These are phyloP conservation scores for Halisarca cf. caerulea DNA, from an alignment of 37 sponge, comb jelly and placozoan species.

Conservation along the genomic window DNA sequence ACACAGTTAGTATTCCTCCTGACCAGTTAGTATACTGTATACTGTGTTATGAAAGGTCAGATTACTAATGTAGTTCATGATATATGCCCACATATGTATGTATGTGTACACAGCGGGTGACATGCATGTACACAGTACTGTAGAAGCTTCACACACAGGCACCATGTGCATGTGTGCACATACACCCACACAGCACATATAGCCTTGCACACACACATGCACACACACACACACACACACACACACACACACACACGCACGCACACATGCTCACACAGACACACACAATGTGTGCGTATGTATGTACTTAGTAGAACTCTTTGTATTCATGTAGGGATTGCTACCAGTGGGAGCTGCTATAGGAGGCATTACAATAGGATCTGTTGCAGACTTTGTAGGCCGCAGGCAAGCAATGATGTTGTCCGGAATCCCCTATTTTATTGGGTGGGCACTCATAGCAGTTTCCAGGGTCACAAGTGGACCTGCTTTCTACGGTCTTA, in stretches of 20 bases:
- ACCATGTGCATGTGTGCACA: no score
- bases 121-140: no score
- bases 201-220: not conserved
- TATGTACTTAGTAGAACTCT: no score
- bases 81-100: no score
- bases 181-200: not conserved
- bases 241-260: conserved; percentile 27
- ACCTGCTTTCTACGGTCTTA: not conserved
- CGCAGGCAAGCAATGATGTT: conserved; percentile 15
- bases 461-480: not conserved
- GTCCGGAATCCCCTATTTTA: not conserved
- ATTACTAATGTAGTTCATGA: no score
- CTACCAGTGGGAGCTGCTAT: conserved; percentile 14
- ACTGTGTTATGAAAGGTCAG: no score
- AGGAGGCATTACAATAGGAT: conserved; percentile 18
- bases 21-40: no score
- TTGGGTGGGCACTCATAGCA: conserved; percentile 13
- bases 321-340: not conserved
- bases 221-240: conserved; percentile 26
- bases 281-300: not conserved
- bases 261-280: conserved; percentile 15
- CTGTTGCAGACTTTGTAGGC: conserved; percentile 3
- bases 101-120: no score
- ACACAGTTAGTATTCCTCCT: no score
- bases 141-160: no score